Evolutionary conservation across 2,888 invertebrate genomes (phyloP), one percentile per base, ranked within the genome.

Genomic region (Xylota segnis): DNA sequence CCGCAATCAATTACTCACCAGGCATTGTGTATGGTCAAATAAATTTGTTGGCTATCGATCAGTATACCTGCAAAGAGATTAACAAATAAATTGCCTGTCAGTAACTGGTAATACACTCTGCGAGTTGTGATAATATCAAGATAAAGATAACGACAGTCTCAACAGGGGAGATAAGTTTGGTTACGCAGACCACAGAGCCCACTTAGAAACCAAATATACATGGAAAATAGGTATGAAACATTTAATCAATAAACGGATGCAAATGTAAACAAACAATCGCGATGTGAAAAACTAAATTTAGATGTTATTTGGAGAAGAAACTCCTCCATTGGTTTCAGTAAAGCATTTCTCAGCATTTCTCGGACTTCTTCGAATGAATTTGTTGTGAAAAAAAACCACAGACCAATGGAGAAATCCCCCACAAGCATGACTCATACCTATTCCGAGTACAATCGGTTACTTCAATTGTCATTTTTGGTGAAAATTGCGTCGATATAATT

Each of bases 401-500:
- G 10, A 18, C 6, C 2, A 18, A 58, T 40, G 27, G 40, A 61
- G 58, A 74, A 75, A 63, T 34, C 29, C 37, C 83, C 78, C 77
- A 32, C 5, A 32, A 32, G 29, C 34, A 16, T 84, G 84, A 84
- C 70, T 84, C 84, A 84, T 81, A 61, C 32, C 40, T 52, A 74
- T 68, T 68, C 63, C 58, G 76, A 76, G 14, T 37, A 43, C 18
- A 37, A 66, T 14, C 54, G 29, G 37, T 56, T 23, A 70, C 58
- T 76, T 32, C 29, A 52, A 50, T 52, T 52, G 66, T 68, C 27
- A 65, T 14, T 75, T 74, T 66, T 10, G 37, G 16, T 43, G 34
- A 59, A 79, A 81, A 84, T 81, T 81, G 81, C 84, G 75, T 84
- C 63, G 74, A 70, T 78, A 27, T 68, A 29, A 61, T 50, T 45